These are phyloP conservation scores for Podilymbus podiceps DNA, from an alignment of 2,113 vertebrate species.

Conservation along the genomic window DNA sequence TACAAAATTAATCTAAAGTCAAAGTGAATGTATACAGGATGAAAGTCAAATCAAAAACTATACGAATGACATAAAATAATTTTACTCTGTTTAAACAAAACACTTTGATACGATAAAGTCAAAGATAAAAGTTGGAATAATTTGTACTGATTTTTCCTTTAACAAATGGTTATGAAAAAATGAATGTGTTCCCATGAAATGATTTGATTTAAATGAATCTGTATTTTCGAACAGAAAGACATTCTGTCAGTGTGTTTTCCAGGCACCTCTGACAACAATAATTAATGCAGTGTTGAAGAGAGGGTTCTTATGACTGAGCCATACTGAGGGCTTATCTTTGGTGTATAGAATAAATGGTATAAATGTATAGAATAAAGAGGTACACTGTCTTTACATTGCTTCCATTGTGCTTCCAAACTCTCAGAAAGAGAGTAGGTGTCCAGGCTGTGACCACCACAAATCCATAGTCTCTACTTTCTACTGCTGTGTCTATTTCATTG, in stretches of 20 bases:
- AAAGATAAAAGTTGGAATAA: neutral
- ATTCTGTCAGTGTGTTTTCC: neutral
- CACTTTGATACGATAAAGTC: neutral
- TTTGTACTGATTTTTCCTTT: neutral
- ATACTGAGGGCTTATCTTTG: neutral
- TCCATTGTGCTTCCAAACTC: neutral
- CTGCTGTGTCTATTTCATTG: neutral
- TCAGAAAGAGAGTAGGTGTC: neutral
- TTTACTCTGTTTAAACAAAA: neutral
- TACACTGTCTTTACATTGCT: neutral
- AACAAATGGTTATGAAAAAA: neutral
- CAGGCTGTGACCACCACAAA: neutral
- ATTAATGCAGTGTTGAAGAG: neutral
- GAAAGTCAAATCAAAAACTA: neutral
- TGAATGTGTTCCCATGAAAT: neutral
- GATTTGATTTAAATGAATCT: neutral
- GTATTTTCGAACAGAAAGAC: neutral
- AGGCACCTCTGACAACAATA: neutral
- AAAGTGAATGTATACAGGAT: neutral
- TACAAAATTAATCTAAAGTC: neutral
- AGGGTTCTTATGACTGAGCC: neutral
- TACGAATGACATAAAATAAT: neutral
- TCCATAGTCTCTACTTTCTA: neutral
- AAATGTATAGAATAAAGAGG: neutral
- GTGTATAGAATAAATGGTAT: neutral